These are phyloP conservation scores for Eptesicus fuscus DNA, from an alignment of 2,113 vertebrate genomes.

Conservation along the genomic window DNA sequence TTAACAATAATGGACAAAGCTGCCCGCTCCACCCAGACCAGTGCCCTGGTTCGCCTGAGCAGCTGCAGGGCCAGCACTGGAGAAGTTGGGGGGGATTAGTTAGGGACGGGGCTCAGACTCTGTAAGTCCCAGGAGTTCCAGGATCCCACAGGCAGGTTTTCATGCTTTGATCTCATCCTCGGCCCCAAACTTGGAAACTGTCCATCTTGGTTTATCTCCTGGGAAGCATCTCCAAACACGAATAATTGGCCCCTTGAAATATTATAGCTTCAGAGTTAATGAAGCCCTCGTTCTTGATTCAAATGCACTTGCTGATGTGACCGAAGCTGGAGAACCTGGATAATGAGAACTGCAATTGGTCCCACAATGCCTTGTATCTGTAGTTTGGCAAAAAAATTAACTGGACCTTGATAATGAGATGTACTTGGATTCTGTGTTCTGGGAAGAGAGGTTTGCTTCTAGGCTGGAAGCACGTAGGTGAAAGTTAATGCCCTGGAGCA, in stretches of 20 bases:
- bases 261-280: not conserved
- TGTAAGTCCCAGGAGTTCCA: not conserved
- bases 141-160: not conserved
- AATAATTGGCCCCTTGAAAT: not conserved
- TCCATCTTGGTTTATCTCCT: not conserved
- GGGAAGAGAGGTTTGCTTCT: not conserved
- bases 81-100: not conserved
- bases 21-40: not conserved
- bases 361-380: accelerated
- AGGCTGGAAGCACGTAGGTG: not conserved
- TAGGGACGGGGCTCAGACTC: too few relatives aligned
- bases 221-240: not conserved
- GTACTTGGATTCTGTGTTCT: not conserved
- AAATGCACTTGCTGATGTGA: not conserved
- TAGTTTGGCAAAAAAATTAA: not conserved
- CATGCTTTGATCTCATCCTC: not conserved
- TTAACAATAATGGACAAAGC: not conserved
- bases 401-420: not conserved
- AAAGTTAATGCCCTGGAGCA: not conserved
- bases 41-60: not conserved
- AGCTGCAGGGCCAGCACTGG: not conserved
- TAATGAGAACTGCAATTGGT: not conserved
- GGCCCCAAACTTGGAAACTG: not conserved
- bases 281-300: not conserved
- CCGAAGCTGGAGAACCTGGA: not conserved